Conservation (phyloP, 2,113 vertebrate species). For the Indicator maculatus region DNA sequence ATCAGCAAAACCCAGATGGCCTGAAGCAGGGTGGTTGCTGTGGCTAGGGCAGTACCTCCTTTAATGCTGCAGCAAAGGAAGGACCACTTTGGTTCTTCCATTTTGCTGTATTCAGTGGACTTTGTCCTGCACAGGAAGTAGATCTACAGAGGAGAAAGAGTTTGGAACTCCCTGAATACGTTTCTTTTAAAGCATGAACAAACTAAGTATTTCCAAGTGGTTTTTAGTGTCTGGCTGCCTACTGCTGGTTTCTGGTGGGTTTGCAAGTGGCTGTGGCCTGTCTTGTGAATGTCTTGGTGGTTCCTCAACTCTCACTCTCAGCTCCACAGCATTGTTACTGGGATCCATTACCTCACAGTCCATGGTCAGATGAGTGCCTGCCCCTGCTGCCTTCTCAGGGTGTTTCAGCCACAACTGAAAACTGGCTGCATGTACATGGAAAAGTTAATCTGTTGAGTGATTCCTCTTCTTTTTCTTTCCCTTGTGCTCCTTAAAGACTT, state of each 20-base stretch:
- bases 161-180: not conserved
- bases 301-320: not conserved
- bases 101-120: not conserved
- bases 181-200: not conserved
- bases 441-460: not conserved
- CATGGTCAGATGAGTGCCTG: not conserved
- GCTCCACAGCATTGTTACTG: not conserved
- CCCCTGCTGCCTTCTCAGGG: not conserved
- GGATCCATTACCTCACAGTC: not conserved
- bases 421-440: fast-evolving
- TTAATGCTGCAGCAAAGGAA: not conserved
- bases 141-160: not conserved
- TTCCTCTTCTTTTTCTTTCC: not conserved
- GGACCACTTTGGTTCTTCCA: not conserved
- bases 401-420: not conserved
- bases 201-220: not conserved
- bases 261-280: not conserved
- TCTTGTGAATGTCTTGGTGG: not conserved
- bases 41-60: not conserved
- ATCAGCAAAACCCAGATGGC: not conserved
- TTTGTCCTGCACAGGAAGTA: not conserved
- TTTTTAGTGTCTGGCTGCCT: not conserved
- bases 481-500: not conserved
- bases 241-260: not conserved
- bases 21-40: not conserved